A percentile compares a stretch with the other conserved stretches of the same genome.
Conservation (phyloP, 1,140 invertebrate species). For the Physella acuta region DNA sequence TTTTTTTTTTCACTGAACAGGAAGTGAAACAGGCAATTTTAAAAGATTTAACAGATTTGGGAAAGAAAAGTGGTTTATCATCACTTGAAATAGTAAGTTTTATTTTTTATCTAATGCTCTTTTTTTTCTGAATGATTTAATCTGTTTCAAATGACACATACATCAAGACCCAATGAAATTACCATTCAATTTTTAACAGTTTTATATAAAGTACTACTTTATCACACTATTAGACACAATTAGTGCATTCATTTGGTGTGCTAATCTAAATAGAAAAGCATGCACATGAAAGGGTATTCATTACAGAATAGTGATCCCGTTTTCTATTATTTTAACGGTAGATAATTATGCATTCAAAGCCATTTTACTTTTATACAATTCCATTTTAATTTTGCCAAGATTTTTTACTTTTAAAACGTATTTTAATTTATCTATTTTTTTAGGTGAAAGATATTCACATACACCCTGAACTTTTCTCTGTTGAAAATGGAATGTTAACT, state of each 20-base stretch:
- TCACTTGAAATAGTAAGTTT: slow-evolving; percentile 89
- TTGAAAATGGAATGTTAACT: slow-evolving; percentile 94
- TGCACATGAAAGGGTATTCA: not conserved
- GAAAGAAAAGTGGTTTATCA: slow-evolving; percentile 85
- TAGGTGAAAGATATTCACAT: slow-evolving; percentile 94
- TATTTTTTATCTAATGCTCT: not conserved
- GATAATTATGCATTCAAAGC: too few relatives aligned
- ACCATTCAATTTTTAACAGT: too few relatives aligned
- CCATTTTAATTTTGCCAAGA: not conserved
- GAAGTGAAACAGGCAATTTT: slow-evolving; percentile 86
- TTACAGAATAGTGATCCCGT: not conserved
- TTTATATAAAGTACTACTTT: not conserved
- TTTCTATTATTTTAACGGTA: too few relatives aligned
- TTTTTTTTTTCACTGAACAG: too few relatives aligned
- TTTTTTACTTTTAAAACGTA: not conserved
- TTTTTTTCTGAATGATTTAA: not conserved
- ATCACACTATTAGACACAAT: not conserved
- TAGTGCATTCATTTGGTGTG: not conserved
- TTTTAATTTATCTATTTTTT: not conserved
- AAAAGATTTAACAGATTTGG: slow-evolving; percentile 84
- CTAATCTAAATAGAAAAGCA: not conserved
- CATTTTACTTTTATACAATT: too few relatives aligned
- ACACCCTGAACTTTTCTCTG: slow-evolving; percentile 89
- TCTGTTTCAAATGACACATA: not conserved
- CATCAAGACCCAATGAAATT: not conserved